Conservation (phyloP, 2,797 vertebrate genomes). For the Rhinogobio ventralis region DNA sequence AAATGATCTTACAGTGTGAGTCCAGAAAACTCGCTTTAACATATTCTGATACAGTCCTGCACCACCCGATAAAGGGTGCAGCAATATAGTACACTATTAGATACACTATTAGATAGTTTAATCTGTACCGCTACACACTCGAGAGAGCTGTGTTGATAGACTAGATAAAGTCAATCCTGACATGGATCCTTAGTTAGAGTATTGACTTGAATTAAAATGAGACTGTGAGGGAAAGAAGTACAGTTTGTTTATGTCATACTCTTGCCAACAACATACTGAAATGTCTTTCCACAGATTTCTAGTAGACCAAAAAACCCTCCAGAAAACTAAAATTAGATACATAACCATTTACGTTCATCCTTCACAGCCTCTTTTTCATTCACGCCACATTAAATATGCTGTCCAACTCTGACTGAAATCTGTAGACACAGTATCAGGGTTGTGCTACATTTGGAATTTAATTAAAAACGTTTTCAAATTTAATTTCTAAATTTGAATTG, state of each 20-base stretch:
- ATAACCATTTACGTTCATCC: not conserved
- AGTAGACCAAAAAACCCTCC: no score
- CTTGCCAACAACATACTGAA: slow-evolving; percentile 12
- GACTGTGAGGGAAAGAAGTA: slow-evolving; percentile 15
- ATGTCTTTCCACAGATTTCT: not conserved
- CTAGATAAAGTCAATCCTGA: slow-evolving; percentile 2
- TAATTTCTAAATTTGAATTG: not conserved
- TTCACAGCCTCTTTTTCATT: not conserved
- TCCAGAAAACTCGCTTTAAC: slow-evolving; percentile 46
- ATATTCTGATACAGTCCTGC: slow-evolving; percentile 38
- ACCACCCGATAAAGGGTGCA: slow-evolving; percentile 14
- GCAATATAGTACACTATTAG: slow-evolving; percentile 26
- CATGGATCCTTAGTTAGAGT: slow-evolving; percentile 2
- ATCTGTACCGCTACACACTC: slow-evolving; percentile 33
- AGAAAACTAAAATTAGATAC: not conserved
- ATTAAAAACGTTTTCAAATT: not conserved
- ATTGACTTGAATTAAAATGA: slow-evolving; percentile 26
- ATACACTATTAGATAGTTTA: slow-evolving; percentile 1
- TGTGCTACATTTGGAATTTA: not conserved
- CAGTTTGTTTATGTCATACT: not conserved
- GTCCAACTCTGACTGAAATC: not conserved
- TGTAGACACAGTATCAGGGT: not conserved
- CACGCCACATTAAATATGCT: not conserved
- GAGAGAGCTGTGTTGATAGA: slow-evolving; percentile 31
- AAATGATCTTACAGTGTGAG: slow-evolving; percentile 59